phyloP scores from a whole-genome alignment of 2,888 invertebrate species.

The Drosophila quasianomalipes region DNA sequence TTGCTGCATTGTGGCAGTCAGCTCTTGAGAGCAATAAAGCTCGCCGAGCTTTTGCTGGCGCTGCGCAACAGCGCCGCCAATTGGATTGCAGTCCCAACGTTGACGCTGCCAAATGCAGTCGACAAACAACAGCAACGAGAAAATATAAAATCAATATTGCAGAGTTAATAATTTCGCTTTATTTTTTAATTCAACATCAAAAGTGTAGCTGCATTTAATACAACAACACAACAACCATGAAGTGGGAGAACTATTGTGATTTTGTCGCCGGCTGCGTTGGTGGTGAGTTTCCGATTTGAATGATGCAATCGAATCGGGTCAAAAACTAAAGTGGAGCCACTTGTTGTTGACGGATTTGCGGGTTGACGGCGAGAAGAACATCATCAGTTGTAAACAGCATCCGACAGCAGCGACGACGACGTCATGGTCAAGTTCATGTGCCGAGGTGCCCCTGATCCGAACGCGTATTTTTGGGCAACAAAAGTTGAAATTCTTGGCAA shows the following conservation, averaged over 20 bases:
- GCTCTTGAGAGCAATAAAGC: conserved; percentile 43
- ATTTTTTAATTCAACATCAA: neutral
- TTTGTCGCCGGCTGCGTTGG: conserved; percentile 87
- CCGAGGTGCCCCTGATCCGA: conserved; percentile 69
- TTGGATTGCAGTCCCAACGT: conserved; percentile 51
- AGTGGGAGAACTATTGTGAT: conserved; percentile 85
- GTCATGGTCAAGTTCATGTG: conserved; percentile 81
- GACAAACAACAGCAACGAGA: conserved; percentile 29
- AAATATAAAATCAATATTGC: conserved; percentile 69
- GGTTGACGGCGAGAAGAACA: neutral
- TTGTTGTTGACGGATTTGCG: conserved; percentile 51
- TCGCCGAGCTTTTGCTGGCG: conserved; percentile 38
- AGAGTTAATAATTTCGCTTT: neutral
- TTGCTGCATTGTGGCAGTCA: conserved; percentile 12
- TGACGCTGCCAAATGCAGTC: conserved; percentile 60
- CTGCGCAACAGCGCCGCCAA: conserved; percentile 23
- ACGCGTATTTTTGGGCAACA: conserved; percentile 39
- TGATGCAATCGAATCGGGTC: conserved; percentile 62
- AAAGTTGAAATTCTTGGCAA: conserved; percentile 41
- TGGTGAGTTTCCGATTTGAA: conserved; percentile 84
- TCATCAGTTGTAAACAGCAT: conserved; percentile 3
- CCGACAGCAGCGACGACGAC: conserved; percentile 16
- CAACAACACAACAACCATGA: conserved; percentile 59
- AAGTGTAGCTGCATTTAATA: conserved; percentile 33
- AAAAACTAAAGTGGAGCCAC: conserved; percentile 46